Evolutionary conservation across 2,797 vertebrate species (phyloP).

Genomic region (Pachyuromys duprasi): DNA sequence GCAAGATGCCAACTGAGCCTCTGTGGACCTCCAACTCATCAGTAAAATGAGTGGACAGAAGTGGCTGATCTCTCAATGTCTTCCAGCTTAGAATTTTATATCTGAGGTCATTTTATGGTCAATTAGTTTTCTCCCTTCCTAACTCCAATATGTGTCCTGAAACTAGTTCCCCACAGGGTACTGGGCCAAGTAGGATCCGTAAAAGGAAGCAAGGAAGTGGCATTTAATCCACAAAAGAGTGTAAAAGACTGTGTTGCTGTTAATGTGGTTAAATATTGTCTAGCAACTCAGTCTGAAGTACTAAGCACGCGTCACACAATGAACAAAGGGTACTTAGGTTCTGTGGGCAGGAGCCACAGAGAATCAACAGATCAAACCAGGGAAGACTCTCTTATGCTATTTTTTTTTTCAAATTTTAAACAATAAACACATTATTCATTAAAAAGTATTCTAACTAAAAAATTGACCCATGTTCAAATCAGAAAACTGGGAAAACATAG

Average conservation of each 20-base stretch:
- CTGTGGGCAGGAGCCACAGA: neutral
- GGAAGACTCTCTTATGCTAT: neutral
- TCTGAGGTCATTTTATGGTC: neutral
- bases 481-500: neutral
- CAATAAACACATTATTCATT: neutral
- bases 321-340: neutral
- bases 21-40: neutral
- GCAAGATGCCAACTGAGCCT: neutral
- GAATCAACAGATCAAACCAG: neutral
- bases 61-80: neutral
- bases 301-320: neutral
- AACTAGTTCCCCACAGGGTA: neutral
- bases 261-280: slow-evolving; percentile 33
- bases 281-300: neutral
- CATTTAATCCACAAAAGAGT: neutral
- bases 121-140: neutral
- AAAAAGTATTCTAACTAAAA: neutral
- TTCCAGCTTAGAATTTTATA: neutral
- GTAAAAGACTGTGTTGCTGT: neutral
- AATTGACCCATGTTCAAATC: neutral
- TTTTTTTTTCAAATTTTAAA: neutral
- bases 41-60: neutral
- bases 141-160: neutral
- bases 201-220: neutral
- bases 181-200: neutral